phyloP scores from a whole-genome alignment of 2,113 vertebrate genomes.

The Heterotilapia buettikoferi region DNA sequence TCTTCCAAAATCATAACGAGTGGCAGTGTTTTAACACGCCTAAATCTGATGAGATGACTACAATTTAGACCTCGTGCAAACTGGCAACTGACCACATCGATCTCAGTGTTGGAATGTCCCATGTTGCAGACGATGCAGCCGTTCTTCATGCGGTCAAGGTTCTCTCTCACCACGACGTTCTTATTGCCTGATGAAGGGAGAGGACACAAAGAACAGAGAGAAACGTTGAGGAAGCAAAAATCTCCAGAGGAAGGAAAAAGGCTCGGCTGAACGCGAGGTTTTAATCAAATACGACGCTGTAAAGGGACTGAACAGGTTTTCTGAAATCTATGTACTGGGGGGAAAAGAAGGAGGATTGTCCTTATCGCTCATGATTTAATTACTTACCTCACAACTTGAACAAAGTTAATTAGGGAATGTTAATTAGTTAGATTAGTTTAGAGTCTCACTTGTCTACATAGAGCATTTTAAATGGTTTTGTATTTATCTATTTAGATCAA shows the following conservation, averaged over 20 bases:
- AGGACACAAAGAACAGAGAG: neutral
- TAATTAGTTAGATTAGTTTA: neutral
- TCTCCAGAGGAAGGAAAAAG: neutral
- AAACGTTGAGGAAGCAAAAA: neutral
- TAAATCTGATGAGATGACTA: neutral
- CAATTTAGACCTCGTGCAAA: neutral
- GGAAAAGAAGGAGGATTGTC: neutral
- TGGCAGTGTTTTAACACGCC: neutral
- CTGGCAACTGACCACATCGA: constrained; percentile 85
- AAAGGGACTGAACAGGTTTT: neutral
- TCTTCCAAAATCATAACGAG: accelerated
- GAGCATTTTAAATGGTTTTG: neutral
- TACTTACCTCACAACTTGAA: neutral
- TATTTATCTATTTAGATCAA: neutral
- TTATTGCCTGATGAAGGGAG: constrained; percentile 82
- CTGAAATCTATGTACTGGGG: neutral
- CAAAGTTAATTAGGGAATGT: neutral
- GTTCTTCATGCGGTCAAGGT: constrained; percentile 97
- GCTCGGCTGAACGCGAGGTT: no score
- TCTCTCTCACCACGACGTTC: constrained; percentile 94
- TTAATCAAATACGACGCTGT: neutral
- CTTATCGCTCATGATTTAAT: neutral
- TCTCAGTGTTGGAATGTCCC: constrained; percentile 99
- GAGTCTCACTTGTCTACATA: neutral
- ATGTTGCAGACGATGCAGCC: constrained; percentile 98